These are phyloP conservation scores for Malthinus flaveolus DNA, from an alignment of 2,888 invertebrate genomes.

Conservation along the genomic window DNA sequence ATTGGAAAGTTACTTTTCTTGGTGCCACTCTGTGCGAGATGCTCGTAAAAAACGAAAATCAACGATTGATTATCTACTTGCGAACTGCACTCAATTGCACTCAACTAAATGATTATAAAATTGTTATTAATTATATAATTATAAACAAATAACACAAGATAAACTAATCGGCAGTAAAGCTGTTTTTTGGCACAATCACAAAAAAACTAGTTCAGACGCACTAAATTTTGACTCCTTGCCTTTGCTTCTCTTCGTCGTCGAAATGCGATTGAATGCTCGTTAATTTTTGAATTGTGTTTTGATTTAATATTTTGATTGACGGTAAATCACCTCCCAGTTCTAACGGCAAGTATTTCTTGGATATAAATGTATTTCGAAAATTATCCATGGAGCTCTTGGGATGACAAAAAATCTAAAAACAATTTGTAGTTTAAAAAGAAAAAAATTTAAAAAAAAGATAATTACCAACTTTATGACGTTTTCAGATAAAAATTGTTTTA, in stretches of 20 bases:
- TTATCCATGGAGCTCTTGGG: neutral
- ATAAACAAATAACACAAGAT: too few species aligned
- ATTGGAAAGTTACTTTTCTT: too few species aligned
- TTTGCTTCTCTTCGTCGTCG: neutral
- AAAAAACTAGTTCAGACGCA: too few species aligned
- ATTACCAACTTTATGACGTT: constrained; percentile 28
- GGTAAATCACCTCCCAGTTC: neutral
- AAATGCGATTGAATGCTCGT: neutral
- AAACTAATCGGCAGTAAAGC: too few species aligned
- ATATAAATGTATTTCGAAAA: neutral
- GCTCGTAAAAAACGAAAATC: too few species aligned
- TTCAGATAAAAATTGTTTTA: constrained; percentile 47
- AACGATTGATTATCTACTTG: too few species aligned
- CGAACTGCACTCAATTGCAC: too few species aligned
- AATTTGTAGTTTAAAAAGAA: neutral
- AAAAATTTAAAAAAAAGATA: constrained; percentile 16
- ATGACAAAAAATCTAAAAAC: constrained; percentile 57
- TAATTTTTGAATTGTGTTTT: neutral
- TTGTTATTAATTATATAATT: too few species aligned
- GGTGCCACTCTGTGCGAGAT: too few species aligned
- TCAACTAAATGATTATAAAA: too few species aligned
- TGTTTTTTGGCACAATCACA: too few species aligned
- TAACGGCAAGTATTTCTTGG: neutral
- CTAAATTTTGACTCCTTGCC: neutral
- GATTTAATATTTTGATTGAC: neutral